Evolutionary conservation across 1,140 invertebrate genomes (phyloP).

Genomic region (Dendroctonus valens): DNA sequence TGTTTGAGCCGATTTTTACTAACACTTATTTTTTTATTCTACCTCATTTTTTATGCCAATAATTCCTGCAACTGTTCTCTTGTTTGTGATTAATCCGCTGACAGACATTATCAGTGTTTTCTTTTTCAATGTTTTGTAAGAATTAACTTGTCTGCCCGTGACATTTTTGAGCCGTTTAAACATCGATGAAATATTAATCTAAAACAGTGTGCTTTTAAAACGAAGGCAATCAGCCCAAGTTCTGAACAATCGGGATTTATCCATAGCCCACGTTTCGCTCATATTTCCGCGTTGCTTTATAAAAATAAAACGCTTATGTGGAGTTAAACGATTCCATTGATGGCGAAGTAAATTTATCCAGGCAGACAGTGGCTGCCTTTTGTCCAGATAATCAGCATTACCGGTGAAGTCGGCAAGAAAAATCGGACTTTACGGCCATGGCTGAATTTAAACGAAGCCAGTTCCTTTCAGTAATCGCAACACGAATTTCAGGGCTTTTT

Average conservation of each 20-base stretch:
- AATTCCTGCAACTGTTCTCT: no score
- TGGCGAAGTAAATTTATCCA: slow-evolving; percentile 21
- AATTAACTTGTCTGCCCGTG: no score
- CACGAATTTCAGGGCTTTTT: slow-evolving; percentile 16
- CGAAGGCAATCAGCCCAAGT: no score
- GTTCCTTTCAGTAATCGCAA: slow-evolving; percentile 16
- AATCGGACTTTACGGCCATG: slow-evolving; percentile 15
- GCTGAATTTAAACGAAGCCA: slow-evolving; percentile 24
- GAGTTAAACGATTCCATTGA: slow-evolving; percentile 31
- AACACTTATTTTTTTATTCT: no score
- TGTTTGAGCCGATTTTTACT: no score
- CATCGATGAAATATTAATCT: no score
- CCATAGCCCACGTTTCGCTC: background rate
- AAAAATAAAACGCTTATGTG: slow-evolving; percentile 28
- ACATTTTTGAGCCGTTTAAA: no score
- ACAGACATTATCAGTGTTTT: no score
- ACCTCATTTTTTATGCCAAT: no score
- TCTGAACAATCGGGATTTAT: background rate
- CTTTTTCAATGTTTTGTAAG: no score
- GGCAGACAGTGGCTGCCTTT: slow-evolving; percentile 29
- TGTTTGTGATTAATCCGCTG: no score
- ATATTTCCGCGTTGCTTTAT: background rate
- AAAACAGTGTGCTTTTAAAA: no score
- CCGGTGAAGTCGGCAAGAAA: slow-evolving; percentile 31
- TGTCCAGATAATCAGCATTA: slow-evolving; percentile 39